Evolutionary conservation across 2,797 vertebrate species (phyloP).

Genomic region (Tympanoctomys barrerae): DNA sequence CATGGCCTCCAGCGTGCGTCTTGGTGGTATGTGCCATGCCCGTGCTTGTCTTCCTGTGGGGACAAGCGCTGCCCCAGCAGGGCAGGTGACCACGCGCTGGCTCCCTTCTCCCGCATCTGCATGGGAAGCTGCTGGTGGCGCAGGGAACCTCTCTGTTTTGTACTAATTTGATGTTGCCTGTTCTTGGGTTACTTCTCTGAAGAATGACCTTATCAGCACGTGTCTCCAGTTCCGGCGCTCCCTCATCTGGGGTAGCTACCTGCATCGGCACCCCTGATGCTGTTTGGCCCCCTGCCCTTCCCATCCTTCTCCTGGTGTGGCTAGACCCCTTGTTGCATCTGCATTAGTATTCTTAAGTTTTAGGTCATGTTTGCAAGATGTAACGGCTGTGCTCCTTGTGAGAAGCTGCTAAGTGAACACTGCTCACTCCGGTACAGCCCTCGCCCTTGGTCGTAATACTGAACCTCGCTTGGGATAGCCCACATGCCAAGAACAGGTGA

Average conservation of each 20-base stretch:
- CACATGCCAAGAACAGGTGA: not conserved
- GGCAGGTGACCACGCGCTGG: not conserved
- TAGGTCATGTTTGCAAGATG: not conserved
- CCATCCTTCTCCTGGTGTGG: not conserved
- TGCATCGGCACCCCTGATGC: not conserved
- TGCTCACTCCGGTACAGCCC: not conserved
- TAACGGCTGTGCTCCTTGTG: not conserved
- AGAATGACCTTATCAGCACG: not conserved
- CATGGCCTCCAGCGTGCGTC: no score
- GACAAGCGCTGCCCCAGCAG: not conserved
- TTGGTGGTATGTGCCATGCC: no score
- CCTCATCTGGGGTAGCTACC: not conserved
- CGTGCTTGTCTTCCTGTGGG: no score
- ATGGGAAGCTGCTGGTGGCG: not conserved
- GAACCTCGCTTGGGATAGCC: not conserved
- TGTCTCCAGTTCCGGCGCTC: not conserved
- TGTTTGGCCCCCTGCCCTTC: no score
- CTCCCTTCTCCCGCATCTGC: not conserved
- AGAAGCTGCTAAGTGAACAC: not conserved
- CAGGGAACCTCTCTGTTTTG: not conserved
- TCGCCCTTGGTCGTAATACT: not conserved
- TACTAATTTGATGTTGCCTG: constrained; percentile 12
- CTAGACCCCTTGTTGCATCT: not conserved
- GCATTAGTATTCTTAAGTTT: not conserved
- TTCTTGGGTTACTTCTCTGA: not conserved